phyloP scores from a whole-genome alignment of 2,797 vertebrate genomes.

The Sciaenops ocellatus region DNA sequence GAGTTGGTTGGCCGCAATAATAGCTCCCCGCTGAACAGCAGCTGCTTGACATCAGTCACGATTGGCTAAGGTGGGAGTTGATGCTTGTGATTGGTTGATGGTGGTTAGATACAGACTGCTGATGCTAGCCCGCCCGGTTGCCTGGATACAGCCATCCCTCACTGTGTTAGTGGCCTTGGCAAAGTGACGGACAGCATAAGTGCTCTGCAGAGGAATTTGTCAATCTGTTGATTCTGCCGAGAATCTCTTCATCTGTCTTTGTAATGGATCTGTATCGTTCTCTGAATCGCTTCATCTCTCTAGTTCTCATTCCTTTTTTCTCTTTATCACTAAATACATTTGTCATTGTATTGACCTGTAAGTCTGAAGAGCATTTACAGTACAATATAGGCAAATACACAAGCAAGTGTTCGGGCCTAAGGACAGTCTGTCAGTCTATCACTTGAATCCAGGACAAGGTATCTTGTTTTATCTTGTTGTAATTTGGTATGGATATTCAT shows the following conservation, averaged over 20 bases:
- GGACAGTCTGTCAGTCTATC: neutral
- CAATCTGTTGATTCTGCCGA: conserved; percentile 68
- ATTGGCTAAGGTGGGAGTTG: conserved; percentile 76
- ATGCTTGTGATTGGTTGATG: conserved; percentile 80
- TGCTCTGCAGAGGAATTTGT: conserved; percentile 79
- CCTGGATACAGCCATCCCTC: conserved; percentile 85
- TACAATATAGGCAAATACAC: neutral
- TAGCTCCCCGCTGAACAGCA: conserved; percentile 52
- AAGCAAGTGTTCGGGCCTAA: neutral
- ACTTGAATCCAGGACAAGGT: neutral
- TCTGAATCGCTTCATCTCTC: conserved; percentile 10
- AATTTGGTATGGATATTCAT: neutral
- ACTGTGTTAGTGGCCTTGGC: conserved; percentile 85
- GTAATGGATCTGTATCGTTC: conserved; percentile 32
- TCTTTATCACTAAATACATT: conserved; percentile 2
- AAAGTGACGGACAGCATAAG: conserved; percentile 84
- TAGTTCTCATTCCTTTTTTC: conserved; percentile 5
- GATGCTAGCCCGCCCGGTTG: conserved; percentile 76
- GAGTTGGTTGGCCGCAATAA: conserved; percentile 43
- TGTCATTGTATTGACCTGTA: neutral
- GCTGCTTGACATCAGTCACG: conserved; percentile 58
- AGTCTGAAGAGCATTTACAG: neutral
- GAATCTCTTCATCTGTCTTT: conserved; percentile 64
- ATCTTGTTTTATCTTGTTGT: neutral
- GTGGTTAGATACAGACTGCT: conserved; percentile 71